Conservation (phyloP, 1,140 invertebrate genomes). For the Drosophila jambulina region DNA sequence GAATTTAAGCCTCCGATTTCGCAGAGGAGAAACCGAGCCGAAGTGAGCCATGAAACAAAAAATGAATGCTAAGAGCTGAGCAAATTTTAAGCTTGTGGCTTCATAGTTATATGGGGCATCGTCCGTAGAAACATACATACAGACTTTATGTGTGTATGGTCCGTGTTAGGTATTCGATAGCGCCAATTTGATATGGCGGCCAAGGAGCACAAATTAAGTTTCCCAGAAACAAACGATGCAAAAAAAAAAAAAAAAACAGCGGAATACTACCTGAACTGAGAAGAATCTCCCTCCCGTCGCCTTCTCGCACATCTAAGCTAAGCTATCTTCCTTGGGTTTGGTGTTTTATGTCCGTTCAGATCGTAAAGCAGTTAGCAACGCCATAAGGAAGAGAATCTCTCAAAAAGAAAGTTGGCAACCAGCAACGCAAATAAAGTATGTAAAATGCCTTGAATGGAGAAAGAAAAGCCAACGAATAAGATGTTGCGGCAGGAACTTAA, state of each 20-base stretch:
- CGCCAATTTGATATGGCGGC: conserved; percentile 80
- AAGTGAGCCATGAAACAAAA: conserved; percentile 4
- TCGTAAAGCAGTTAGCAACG: conserved; percentile 67
- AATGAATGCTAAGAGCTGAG: conserved; percentile 69
- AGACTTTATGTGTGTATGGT: conserved; percentile 18
- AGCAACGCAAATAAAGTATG: conserved; percentile 45
- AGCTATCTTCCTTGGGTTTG: conserved; percentile 43
- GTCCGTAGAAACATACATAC: conserved; percentile 6
- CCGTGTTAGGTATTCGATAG: conserved; percentile 75
- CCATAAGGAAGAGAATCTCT: conserved; percentile 62
- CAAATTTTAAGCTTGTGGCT: conserved; percentile 64
- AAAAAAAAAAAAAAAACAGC: conserved; percentile 17
- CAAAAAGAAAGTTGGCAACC: conserved; percentile 57
- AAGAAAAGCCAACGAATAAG: conserved; percentile 44
- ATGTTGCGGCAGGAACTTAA: conserved; percentile 49
- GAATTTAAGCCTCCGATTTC: conserved; percentile 79
- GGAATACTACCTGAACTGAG: conserved; percentile 55
- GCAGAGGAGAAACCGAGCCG: conserved; percentile 40
- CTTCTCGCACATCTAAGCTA: conserved; percentile 40
- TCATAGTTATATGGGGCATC: conserved; percentile 69
- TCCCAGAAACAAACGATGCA: conserved; percentile 65
- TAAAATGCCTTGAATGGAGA: conserved; percentile 42
- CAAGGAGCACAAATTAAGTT: conserved; percentile 80
- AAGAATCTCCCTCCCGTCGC: conserved; percentile 24
- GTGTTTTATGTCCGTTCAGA: conserved; percentile 55